phyloP scores from a whole-genome alignment of 2,113 vertebrate genomes.

The Vanacampus margaritifer region DNA sequence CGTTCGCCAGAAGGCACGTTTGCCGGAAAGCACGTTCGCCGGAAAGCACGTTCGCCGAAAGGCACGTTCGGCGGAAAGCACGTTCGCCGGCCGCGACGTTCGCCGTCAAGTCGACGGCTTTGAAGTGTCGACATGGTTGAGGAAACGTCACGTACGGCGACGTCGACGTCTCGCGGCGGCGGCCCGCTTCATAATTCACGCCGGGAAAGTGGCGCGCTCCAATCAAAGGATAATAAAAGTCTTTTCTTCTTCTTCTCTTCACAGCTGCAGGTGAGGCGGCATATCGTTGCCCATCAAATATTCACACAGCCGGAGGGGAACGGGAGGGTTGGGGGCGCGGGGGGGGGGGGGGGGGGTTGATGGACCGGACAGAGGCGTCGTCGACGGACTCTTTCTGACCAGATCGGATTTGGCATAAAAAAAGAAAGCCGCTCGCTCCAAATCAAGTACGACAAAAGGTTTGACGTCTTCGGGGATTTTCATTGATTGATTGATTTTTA shows the following conservation, averaged over 20 bases:
- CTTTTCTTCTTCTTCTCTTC: constrained; percentile 25
- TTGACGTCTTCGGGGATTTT: too few relatives aligned
- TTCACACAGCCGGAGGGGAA: constrained; percentile 27
- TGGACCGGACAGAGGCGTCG: too few relatives aligned
- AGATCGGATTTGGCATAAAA: too few relatives aligned
- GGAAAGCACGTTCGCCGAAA: background rate
- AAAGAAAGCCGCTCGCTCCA: too few relatives aligned
- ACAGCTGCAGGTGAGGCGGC: constrained; percentile 45
- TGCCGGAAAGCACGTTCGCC: background rate
- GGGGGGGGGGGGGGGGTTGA: background rate
- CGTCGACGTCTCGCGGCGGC: background rate
- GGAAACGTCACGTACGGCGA: background rate
- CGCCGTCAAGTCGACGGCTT: background rate
- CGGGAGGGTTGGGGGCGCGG: background rate
- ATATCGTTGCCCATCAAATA: constrained; percentile 50
- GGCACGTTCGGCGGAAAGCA: background rate
- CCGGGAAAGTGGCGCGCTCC: constrained; percentile 20
- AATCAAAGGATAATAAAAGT: constrained; percentile 49
- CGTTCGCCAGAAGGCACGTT: background rate
- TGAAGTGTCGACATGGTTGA: background rate
- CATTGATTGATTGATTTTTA: too few relatives aligned
- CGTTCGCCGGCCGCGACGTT: background rate
- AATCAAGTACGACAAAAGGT: too few relatives aligned
- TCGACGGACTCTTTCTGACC: too few relatives aligned
- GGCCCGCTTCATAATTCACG: constrained; percentile 53